Conservation (phyloP, 2,113 vertebrate genomes). For the Elanoides forficatus region DNA sequence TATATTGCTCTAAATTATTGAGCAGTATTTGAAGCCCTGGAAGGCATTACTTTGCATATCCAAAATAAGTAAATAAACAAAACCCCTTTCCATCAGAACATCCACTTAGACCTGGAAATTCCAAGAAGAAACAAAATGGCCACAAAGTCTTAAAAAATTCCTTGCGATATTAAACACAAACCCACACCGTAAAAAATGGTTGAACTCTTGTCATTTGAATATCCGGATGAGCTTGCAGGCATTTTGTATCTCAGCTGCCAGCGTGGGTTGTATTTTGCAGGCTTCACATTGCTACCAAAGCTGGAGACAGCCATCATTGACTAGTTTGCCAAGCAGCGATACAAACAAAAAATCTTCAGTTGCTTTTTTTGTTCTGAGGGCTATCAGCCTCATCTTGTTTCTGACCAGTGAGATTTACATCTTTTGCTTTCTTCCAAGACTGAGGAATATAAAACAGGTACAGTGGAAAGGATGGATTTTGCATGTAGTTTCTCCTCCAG, state of each 20-base stretch:
- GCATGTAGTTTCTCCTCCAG: neutral
- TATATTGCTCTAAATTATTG: conserved; percentile 1
- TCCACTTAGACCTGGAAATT: neutral
- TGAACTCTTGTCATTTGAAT: neutral
- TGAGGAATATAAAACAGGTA: neutral
- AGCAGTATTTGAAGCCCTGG: neutral
- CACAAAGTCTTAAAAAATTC: neutral
- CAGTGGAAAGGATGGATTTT: neutral
- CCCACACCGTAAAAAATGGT: neutral
- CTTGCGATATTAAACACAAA: neutral
- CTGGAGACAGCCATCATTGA: neutral
- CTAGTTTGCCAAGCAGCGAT: neutral
- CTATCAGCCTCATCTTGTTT: neutral
- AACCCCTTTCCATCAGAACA: neutral
- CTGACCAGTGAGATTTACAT: neutral
- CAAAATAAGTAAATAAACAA: neutral
- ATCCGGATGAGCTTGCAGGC: neutral
- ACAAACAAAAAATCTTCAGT: neutral
- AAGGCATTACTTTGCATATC: neutral
- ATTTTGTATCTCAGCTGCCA: neutral
- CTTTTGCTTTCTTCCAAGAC: neutral
- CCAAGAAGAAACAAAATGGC: neutral
- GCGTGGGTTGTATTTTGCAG: neutral
- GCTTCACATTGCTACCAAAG: neutral
- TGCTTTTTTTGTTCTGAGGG: neutral